Percentiles rank a stretch among this genome's conserved stretches.
phyloP scores from a whole-genome alignment of 1,140 invertebrate species.

The Telenomus remus region DNA sequence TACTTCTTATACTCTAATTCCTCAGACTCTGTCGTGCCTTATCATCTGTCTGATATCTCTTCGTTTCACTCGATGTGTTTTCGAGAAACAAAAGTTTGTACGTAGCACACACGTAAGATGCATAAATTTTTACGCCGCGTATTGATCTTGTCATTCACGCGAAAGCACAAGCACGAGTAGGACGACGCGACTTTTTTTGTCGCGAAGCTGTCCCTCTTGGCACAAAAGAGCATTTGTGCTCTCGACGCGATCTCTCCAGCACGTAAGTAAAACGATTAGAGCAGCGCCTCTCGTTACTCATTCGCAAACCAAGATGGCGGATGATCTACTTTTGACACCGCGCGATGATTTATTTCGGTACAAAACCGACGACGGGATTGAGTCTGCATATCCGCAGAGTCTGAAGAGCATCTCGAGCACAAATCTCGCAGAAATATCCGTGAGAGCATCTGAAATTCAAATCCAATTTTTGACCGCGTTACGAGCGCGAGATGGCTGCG shows the following conservation, averaged over 20 bases:
- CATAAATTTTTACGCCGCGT: conserved; percentile 14
- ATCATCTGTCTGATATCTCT: conserved; percentile 35
- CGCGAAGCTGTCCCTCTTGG: neutral
- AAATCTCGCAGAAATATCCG: conserved; percentile 63
- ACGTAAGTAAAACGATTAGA: conserved; percentile 64
- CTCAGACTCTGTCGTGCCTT: conserved; percentile 27
- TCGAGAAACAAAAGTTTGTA: conserved; percentile 9
- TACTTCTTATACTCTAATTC: conserved; percentile 38
- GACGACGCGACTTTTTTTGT: too few species aligned
- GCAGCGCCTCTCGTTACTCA: conserved; percentile 40
- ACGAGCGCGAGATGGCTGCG: conserved; percentile 51
- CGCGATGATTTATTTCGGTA: conserved; percentile 29
- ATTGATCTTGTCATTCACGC: conserved; percentile 61
- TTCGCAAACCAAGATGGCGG: conserved; percentile 6
- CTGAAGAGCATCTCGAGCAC: conserved; percentile 45
- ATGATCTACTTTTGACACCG: conserved; percentile 24
- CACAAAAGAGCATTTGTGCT: conserved; percentile 44
- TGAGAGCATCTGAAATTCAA: conserved; percentile 70
- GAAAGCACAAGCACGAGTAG: conserved; percentile 28
- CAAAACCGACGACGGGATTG: conserved; percentile 5
- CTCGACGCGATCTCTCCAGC: conserved; percentile 47
- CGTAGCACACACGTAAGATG: too few species aligned
- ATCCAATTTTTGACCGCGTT: conserved; percentile 65
- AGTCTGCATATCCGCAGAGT: neutral
- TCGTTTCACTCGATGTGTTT: conserved; percentile 31